These are phyloP conservation scores for Cryptus armator DNA, from an alignment of 2,888 invertebrate species.

Conservation along the genomic window DNA sequence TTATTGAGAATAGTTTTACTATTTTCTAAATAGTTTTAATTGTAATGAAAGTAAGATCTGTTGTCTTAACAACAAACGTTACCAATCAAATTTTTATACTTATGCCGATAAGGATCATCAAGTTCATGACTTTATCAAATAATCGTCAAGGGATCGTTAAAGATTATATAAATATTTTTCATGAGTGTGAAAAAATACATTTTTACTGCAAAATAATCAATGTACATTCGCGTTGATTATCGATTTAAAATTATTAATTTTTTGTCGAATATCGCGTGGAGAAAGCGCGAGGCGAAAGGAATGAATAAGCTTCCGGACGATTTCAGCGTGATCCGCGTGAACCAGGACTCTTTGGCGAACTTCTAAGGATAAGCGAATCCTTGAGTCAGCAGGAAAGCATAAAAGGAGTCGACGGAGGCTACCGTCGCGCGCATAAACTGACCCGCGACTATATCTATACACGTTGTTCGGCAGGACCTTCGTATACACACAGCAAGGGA, in stretches of 20 bases:
- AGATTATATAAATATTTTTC: background rate
- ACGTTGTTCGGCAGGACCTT: conserved; percentile 63
- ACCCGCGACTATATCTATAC: background rate
- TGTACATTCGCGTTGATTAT: conserved; percentile 66
- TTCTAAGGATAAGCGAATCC: conserved; percentile 83
- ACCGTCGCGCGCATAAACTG: conserved; percentile 45
- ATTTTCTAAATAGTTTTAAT: conserved; percentile 46
- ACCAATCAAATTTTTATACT: background rate
- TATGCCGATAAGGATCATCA: background rate
- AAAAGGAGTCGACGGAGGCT: conserved; percentile 73
- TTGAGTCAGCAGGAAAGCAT: conserved; percentile 82
- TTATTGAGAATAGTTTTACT: conserved; percentile 70
- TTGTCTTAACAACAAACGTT: background rate
- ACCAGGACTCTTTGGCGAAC: conserved; percentile 70
- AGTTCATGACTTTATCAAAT: background rate
- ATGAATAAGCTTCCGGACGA: conserved; percentile 27
- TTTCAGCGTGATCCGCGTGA: conserved; percentile 35
- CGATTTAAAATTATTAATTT: conserved; percentile 31
- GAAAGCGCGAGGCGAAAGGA: background rate
- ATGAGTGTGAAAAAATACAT: background rate
- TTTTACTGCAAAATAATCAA: background rate
- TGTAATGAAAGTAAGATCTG: background rate
- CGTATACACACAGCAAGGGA: conserved; percentile 34
- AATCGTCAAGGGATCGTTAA: background rate
- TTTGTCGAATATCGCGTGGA: background rate